These are phyloP conservation scores for Hyalella azteca DNA, from an alignment of 2,888 invertebrate genomes.

Conservation along the genomic window DNA sequence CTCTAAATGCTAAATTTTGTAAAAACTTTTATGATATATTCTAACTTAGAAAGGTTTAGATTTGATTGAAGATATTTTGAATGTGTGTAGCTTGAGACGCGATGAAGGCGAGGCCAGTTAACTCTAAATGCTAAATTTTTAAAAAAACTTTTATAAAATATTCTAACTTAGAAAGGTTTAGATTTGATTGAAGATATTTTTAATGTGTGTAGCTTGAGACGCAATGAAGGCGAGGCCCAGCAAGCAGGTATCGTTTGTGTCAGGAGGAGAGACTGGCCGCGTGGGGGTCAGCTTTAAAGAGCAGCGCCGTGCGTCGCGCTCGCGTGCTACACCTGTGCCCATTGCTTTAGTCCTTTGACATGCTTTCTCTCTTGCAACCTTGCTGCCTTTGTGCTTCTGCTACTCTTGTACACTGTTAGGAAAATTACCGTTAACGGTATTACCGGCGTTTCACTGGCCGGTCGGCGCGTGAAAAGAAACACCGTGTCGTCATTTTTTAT, in stretches of 20 bases:
- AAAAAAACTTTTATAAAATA: background rate
- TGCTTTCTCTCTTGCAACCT: background rate
- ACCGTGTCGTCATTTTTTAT: background rate
- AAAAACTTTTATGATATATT: too few relatives aligned
- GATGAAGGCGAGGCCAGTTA: background rate
- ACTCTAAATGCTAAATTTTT: background rate
- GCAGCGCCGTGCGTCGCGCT: background rate
- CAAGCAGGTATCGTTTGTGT: too few relatives aligned
- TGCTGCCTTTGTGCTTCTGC: background rate
- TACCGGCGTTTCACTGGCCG: background rate
- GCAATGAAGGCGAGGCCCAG: background rate
- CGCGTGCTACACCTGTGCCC: background rate
- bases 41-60: too few relatives aligned
- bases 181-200: background rate
- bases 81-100: background rate
- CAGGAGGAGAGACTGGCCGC: background rate
- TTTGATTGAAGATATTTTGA: too few relatives aligned
- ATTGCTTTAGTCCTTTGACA: background rate
- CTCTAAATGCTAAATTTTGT: too few relatives aligned
- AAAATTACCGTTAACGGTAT: background rate
- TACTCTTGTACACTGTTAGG: background rate
- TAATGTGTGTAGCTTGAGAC: background rate
- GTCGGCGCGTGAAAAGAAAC: too few relatives aligned
- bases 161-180: background rate
- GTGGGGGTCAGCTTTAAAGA: conserved; percentile 5